A percentile compares a stretch with the other conserved stretches of the same genome.
phyloP scores from a whole-genome alignment of 2,113 vertebrate genomes.

The Sitta europaea region DNA sequence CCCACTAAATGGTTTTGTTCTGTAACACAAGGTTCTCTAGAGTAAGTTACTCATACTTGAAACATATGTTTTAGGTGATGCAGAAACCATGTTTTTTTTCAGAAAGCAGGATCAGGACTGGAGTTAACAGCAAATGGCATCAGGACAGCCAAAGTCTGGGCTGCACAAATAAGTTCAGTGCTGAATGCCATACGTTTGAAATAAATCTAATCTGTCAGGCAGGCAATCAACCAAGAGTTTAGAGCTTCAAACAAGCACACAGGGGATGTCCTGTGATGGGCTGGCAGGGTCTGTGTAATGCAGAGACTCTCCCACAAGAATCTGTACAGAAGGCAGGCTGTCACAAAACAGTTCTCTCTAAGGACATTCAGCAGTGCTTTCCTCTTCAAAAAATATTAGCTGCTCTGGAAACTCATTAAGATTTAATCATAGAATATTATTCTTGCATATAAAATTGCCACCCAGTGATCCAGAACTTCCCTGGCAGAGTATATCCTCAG shows the following conservation, averaged over 20 bases:
- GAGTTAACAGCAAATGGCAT: not conserved
- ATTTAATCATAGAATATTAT: constrained; percentile 9
- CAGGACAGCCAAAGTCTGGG: not conserved
- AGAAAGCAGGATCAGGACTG: not conserved
- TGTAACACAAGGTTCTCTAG: not conserved
- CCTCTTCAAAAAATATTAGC: not conserved
- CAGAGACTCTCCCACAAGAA: not conserved
- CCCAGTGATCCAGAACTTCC: not conserved
- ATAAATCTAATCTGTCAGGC: not conserved
- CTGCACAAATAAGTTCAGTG: not conserved
- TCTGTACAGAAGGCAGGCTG: not conserved
- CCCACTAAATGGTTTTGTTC: not conserved
- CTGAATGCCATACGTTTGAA: not conserved
- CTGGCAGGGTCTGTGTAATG: not conserved
- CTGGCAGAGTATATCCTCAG: not conserved
- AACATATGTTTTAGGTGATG: not conserved
- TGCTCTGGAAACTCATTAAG: constrained; percentile 15
- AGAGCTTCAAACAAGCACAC: not conserved
- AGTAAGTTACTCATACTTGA: not conserved
- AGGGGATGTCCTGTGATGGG: not conserved
- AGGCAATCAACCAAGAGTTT: not conserved
- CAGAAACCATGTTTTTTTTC: not conserved
- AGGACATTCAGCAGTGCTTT: not conserved
- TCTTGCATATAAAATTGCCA: constrained; percentile 7
- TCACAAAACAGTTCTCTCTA: not conserved